These are phyloP conservation scores for Hydropsyche tenuis DNA, from an alignment of 1,140 invertebrate species.

Conservation along the genomic window DNA sequence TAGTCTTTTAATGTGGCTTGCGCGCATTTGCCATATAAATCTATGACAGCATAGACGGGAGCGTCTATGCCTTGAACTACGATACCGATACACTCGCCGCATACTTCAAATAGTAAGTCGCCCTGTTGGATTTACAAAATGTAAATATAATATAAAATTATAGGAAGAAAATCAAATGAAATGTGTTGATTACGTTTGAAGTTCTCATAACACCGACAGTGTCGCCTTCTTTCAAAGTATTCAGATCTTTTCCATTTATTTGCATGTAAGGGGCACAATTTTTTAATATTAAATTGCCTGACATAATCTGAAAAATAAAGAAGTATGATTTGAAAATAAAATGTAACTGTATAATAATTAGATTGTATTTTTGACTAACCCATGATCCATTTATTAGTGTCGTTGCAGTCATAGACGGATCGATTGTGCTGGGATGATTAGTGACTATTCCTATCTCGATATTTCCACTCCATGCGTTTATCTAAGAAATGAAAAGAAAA, in stretches of 20 bases:
- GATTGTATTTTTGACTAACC: conserved; percentile 4
- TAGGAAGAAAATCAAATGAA: conserved; percentile 2
- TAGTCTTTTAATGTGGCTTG: conserved; percentile 76
- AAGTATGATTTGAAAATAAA: background rate
- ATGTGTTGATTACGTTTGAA: conserved; percentile 66
- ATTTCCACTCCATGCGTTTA: conserved; percentile 7
- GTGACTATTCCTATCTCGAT: conserved; percentile 27
- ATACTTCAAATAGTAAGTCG: conserved; percentile 88
- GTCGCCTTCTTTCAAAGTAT: conserved; percentile 84
- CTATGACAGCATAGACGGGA: conserved; percentile 83
- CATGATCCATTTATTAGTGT: conserved; percentile 24
- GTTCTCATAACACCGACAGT: conserved; percentile 83
- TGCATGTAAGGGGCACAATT: conserved; percentile 28
- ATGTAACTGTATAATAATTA: background rate
- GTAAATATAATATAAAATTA: too few relatives aligned
- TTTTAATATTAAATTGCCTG: conserved; percentile 20
- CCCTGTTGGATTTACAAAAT: too few relatives aligned
- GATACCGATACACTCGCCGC: conserved; percentile 86
- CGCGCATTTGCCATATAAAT: conserved; percentile 92
- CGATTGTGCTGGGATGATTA: conserved; percentile 1
- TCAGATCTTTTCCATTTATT: conserved; percentile 75
- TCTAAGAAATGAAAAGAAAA: background rate
- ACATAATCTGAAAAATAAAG: background rate
- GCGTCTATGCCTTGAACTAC: conserved; percentile 80
- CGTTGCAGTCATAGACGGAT: background rate